Base-by-base conservation (phyloP, 2,888 invertebrate species). In the Aporophyla nigra region DNA sequence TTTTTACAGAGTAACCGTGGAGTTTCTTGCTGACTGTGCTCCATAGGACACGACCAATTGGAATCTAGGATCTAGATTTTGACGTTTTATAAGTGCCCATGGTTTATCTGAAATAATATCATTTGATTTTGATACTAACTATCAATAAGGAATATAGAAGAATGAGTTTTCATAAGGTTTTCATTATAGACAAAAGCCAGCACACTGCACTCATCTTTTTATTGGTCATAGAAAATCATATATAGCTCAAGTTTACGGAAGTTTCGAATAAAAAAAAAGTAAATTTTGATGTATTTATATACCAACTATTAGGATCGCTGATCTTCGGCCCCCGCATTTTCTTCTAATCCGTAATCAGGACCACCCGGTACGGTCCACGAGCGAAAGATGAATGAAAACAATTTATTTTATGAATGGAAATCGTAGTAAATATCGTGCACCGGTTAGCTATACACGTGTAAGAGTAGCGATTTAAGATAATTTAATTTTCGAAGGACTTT, bases 381-480 rank as follows among this genome's bases (percentile, higher is more conserved):
- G 24, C 46, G 19, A 80, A 54, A 10, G 9, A 33, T 74, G 53
- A 76, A 65, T 65, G 58, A 40, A 40, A 65, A 43, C 6, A 6
- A 65, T 53, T 76, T 59, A 27, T 53, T 82, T 1, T 76, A 5
- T 59, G 24, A 65, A 59, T 65, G 21, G 19, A 58, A n/a, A 5
- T 27, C 49, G 7, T 27, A 14, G 19, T 21, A n/a, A 53, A 51
- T 19, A 33, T 33, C 33, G 33, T 33, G 33, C 33, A 40, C 43
- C 5, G 24, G 4, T 27, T 19, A 61, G 46, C 9, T 53, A 21
- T 40, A 54, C 53, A 76, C 83, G 53, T 82, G 82, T 63, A 77
- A 74, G 19, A 27, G 5, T 33, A 43, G 9, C 3, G 19, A 27
- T 19, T 33, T 33, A 14, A 40, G 43, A 9, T 10, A 4, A 9